Conservation (phyloP, 2,888 invertebrate species). For the Eupelmus urozonus region DNA sequence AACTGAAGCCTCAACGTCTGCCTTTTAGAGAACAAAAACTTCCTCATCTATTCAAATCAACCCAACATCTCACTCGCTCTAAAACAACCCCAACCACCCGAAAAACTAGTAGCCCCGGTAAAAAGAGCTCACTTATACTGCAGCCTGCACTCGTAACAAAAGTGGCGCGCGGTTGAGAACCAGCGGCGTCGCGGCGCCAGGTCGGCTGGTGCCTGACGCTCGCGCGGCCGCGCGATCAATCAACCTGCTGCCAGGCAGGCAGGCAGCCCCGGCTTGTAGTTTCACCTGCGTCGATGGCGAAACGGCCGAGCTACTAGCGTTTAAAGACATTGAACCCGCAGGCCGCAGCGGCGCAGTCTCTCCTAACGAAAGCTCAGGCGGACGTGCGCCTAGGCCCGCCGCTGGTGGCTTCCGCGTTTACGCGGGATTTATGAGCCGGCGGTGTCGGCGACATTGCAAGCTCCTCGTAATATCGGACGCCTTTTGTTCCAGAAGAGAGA, state of each 20-base stretch:
- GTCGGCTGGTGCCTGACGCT: constrained; percentile 74
- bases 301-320: constrained; percentile 14
- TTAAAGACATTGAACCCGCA: constrained; percentile 4
- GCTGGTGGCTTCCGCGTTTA: constrained; percentile 30
- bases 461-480: constrained; percentile 38
- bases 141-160: neutral
- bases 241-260: constrained; percentile 70
- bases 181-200: constrained; percentile 73
- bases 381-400: neutral
- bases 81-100: no score
- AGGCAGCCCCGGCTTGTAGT: neutral
- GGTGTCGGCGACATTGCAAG: neutral
- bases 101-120: neutral
- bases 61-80: neutral
- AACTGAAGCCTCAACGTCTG: neutral
- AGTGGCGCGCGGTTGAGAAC: constrained; percentile 68
- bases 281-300: constrained; percentile 10
- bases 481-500: constrained; percentile 36
- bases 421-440: constrained; percentile 44
- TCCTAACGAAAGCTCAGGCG: constrained; percentile 40
- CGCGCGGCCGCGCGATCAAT: constrained; percentile 73
- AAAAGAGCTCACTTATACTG: neutral
- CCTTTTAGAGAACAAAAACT: no score
- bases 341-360: neutral
- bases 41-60: no score